These are phyloP conservation scores for Nymphalis io DNA, from an alignment of 1,140 invertebrate species.

Conservation along the genomic window DNA sequence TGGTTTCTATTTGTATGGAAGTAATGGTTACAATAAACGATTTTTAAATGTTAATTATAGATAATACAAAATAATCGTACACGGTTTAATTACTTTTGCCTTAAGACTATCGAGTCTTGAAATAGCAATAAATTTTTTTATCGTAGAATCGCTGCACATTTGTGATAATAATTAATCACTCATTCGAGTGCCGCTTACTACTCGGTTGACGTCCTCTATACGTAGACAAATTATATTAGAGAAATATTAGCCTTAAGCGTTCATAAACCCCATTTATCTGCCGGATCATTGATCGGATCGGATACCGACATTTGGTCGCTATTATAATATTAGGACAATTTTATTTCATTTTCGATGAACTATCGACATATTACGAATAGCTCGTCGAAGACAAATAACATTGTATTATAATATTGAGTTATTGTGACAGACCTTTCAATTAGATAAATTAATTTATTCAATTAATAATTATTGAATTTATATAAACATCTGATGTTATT, in stretches of 20 bases:
- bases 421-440: slow-evolving; percentile 22
- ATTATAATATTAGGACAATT: slow-evolving; percentile 19
- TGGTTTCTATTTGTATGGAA: slow-evolving; percentile 41
- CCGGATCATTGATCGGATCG: slow-evolving; percentile 29
- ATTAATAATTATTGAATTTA: neutral
- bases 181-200: slow-evolving; percentile 69
- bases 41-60: slow-evolving; percentile 44
- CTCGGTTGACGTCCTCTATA: slow-evolving; percentile 73
- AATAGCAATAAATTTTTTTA: slow-evolving; percentile 75
- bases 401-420: neutral
- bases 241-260: slow-evolving; percentile 72
- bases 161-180: slow-evolving; percentile 68
- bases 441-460: slow-evolving; percentile 2
- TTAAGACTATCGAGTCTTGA: slow-evolving; percentile 65
- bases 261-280: slow-evolving; percentile 68
- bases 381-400: slow-evolving; percentile 1
- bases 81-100: slow-evolving; percentile 55
- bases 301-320: slow-evolving; percentile 27
- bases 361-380: neutral
- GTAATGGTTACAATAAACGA: slow-evolving; percentile 41
- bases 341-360: slow-evolving; percentile 20
- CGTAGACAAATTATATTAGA: slow-evolving; percentile 76
- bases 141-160: slow-evolving; percentile 69
- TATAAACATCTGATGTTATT: neutral
- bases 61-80: slow-evolving; percentile 29